Conservation (phyloP, 1,140 invertebrate genomes). For the Heterodera carotae region DNA sequence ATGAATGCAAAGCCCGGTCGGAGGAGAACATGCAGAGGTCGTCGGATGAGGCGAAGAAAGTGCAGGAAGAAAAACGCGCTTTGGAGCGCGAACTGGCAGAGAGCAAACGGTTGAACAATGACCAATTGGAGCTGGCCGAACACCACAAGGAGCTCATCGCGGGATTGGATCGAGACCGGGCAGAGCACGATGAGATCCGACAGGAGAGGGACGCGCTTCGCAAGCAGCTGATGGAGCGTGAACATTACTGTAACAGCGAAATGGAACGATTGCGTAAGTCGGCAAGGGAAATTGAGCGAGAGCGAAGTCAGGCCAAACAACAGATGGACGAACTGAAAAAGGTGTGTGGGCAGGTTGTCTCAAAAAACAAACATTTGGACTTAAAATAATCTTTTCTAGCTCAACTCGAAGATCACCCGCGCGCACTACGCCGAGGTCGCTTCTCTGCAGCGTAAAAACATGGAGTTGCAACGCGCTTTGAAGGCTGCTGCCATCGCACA, state of each 20-base stretch:
- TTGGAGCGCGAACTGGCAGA: background rate
- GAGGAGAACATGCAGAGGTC: background rate
- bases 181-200: background rate
- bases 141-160: background rate
- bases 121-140: background rate
- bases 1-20: background rate
- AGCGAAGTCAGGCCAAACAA: background rate
- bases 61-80: background rate
- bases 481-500: no score
- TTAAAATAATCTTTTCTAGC: background rate
- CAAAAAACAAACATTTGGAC: background rate
- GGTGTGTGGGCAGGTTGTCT: no score
- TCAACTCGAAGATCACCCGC: background rate
- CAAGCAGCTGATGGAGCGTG: background rate
- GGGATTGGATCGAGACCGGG: background rate
- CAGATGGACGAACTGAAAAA: background rate
- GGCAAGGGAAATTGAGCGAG: background rate
- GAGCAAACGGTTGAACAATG: background rate
- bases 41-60: background rate
- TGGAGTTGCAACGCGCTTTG: background rate
- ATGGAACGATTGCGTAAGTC: background rate
- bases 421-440: background rate
- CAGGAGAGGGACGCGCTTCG: background rate
- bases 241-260: background rate
- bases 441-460: background rate